Percentiles rank a stretch among this genome's conserved stretches.
These are phyloP conservation scores for Drosophila equinoxialis DNA, from an alignment of 1,140 invertebrate species.

Conservation along the genomic window DNA sequence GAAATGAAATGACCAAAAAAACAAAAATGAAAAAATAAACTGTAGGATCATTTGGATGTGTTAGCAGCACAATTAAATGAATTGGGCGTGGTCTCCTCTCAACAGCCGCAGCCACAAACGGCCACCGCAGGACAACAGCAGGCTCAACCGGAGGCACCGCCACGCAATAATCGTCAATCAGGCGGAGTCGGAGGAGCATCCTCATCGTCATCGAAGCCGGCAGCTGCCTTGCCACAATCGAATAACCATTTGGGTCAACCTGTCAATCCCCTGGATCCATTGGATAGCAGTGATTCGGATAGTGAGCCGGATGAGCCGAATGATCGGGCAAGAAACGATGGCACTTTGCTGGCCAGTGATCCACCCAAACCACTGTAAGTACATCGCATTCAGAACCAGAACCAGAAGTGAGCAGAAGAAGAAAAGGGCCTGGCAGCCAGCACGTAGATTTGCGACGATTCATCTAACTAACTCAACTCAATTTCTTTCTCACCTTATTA, in stretches of 20 bases:
- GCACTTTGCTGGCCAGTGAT: constrained; percentile 96
- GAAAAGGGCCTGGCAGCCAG: constrained; percentile 60
- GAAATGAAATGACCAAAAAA: constrained; percentile 42
- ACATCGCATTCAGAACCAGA: constrained; percentile 14
- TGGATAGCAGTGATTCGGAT: constrained; percentile 87
- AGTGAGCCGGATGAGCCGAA: constrained; percentile 87
- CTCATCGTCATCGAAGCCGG: constrained; percentile 66
- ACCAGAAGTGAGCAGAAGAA: constrained; percentile 32
- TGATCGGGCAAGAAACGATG: constrained; percentile 91
- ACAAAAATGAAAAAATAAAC: constrained; percentile 49
- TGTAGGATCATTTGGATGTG: constrained; percentile 93
- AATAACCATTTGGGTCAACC: constrained; percentile 80
- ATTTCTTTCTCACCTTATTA: constrained; percentile 59
- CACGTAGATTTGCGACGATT: constrained; percentile 16
- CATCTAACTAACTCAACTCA: constrained; percentile 40
- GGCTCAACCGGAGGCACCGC: constrained; percentile 85
- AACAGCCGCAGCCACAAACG: constrained; percentile 82
- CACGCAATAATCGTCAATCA: constrained; percentile 84
- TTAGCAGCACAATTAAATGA: constrained; percentile 96
- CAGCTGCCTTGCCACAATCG: constrained; percentile 63
- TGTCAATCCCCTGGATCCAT: constrained; percentile 84
- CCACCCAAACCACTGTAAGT: constrained; percentile 98
- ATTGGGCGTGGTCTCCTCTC: constrained; percentile 90
- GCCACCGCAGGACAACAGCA: constrained; percentile 56
- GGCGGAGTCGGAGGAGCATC: constrained; percentile 63